phyloP scores from a whole-genome alignment of 2,113 vertebrate genomes.

The Azemiops feae region DNA sequence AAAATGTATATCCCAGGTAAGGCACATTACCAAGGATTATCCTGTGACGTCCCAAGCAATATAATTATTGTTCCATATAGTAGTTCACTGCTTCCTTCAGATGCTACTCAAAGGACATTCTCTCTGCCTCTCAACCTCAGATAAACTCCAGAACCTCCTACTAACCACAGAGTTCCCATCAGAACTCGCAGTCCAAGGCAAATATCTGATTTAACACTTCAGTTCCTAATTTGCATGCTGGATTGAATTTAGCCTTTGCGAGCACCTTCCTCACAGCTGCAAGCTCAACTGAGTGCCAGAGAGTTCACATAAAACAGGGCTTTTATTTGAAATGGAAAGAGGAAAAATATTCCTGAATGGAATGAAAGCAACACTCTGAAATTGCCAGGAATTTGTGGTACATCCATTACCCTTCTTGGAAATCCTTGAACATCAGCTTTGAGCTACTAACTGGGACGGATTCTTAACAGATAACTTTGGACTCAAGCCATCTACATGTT shows the following conservation, averaged over 20 bases:
- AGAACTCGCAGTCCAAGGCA: conserved; percentile 44
- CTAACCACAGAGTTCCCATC: conserved; percentile 25
- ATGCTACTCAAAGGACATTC: not conserved
- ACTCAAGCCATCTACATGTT: conserved; percentile 40
- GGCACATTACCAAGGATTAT: conserved; percentile 24
- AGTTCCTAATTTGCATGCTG: conserved; percentile 40
- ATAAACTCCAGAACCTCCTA: conserved; percentile 22
- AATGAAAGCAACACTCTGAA: conserved; percentile 59
- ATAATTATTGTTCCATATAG: not conserved
- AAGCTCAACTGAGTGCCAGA: conserved; percentile 50
- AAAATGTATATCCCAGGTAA: conserved; percentile 42
- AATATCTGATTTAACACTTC: conserved; percentile 61
- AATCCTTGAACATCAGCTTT: conserved; percentile 55
- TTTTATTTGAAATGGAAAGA: conserved; percentile 63
- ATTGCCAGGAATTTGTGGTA: conserved; percentile 52
- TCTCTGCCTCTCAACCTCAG: not conserved
- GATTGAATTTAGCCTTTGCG: conserved; percentile 48
- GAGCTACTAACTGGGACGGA: conserved; percentile 47
- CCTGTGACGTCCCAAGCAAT: conserved; percentile 24
- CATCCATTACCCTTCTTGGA: conserved; percentile 48
- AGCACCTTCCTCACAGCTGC: conserved; percentile 42
- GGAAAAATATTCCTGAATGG: conserved; percentile 55
- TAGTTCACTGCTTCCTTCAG: not conserved
- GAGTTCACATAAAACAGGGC: conserved; percentile 42
- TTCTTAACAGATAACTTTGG: conserved; percentile 32